A percentile compares a stretch with the other conserved stretches of the same genome.
Conservation (phyloP, 2,888 invertebrate genomes). For the Keiferia lycopersicella region DNA sequence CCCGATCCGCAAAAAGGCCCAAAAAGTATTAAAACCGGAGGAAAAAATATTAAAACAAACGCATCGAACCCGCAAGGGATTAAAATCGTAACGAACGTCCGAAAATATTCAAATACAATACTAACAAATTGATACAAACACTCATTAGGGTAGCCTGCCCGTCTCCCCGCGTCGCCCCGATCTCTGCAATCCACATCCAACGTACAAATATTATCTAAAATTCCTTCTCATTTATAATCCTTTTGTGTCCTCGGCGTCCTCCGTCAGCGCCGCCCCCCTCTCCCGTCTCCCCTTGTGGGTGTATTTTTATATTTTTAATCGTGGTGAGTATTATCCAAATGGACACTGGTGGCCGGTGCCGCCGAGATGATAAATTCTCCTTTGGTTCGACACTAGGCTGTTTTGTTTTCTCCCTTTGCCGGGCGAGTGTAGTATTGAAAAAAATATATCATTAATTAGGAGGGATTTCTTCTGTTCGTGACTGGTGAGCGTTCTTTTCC, state of each 20-base stretch:
- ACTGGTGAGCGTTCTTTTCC: slow-evolving; percentile 67
- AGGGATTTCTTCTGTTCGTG: slow-evolving; percentile 73
- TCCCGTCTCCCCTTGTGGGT: slow-evolving; percentile 54
- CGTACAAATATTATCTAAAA: slow-evolving; percentile 82
- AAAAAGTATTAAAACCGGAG: slow-evolving; percentile 22
- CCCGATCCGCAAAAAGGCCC: slow-evolving; percentile 45
- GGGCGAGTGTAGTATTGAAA: slow-evolving; percentile 60
- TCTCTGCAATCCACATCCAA: slow-evolving; percentile 78
- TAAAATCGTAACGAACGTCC: slow-evolving; percentile 79
- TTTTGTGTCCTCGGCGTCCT: slow-evolving; percentile 81
- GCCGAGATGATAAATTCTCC: slow-evolving; percentile 80
- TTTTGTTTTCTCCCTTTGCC: slow-evolving; percentile 73
- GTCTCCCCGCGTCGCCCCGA: slow-evolving; percentile 51
- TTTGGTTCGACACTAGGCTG: slow-evolving; percentile 78
- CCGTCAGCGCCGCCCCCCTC: slow-evolving; percentile 65
- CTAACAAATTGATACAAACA: slow-evolving; percentile 82
- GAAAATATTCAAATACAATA: slow-evolving; percentile 82
- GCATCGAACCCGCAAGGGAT: slow-evolving; percentile 77
- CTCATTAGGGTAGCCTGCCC: slow-evolving; percentile 72
- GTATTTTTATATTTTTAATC: slow-evolving; percentile 82
- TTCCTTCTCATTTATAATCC: slow-evolving; percentile 83
- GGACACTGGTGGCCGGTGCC: slow-evolving; percentile 79
- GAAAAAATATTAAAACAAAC: slow-evolving; percentile 67
- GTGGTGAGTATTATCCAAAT: slow-evolving; percentile 82
- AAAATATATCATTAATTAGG: slow-evolving; percentile 77